phyloP scores from a whole-genome alignment of 92 coral and sea anemone species.

The Zoanthus sociatus region DNA sequence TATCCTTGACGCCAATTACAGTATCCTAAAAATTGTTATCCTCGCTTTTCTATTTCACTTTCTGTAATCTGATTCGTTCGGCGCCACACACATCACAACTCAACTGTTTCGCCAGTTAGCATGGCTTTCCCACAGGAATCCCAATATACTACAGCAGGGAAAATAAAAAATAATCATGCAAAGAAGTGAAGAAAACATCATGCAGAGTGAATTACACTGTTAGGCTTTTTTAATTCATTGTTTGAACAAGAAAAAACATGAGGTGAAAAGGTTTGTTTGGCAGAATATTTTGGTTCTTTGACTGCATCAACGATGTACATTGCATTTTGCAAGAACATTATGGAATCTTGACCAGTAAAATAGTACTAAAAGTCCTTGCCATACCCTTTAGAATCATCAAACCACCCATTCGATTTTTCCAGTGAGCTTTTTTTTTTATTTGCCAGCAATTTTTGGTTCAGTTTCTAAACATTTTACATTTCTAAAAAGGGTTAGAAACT shows the following conservation, averaged over 20 bases:
- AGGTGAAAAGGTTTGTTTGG: slow-evolving; percentile 33
- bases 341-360: slow-evolving; percentile 53
- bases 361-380: slow-evolving; percentile 47
- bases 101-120: too few species aligned
- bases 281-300: slow-evolving; percentile 48
- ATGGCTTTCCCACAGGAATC: too few species aligned
- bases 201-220: too few species aligned
- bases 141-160: too few species aligned
- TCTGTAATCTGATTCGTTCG: too few species aligned
- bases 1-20: too few species aligned
- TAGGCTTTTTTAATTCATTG: too few species aligned
- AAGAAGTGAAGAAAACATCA: too few species aligned
- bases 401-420: slow-evolving; percentile 46
- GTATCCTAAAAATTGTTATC: too few species aligned
- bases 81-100: too few species aligned
- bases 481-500: slow-evolving; percentile 25
- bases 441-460: slow-evolving; percentile 20
- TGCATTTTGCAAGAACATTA: slow-evolving; percentile 30
- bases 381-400: slow-evolving; percentile 39
- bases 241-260: slow-evolving; percentile 48
- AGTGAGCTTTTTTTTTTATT: background rate
- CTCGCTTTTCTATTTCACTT: too few species aligned
- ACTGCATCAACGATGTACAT: slow-evolving; percentile 54
- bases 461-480: slow-evolving; percentile 31
- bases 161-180: too few species aligned